Conservation (phyloP, 2,113 vertebrate species). For the Oxyruncus cristatus region DNA sequence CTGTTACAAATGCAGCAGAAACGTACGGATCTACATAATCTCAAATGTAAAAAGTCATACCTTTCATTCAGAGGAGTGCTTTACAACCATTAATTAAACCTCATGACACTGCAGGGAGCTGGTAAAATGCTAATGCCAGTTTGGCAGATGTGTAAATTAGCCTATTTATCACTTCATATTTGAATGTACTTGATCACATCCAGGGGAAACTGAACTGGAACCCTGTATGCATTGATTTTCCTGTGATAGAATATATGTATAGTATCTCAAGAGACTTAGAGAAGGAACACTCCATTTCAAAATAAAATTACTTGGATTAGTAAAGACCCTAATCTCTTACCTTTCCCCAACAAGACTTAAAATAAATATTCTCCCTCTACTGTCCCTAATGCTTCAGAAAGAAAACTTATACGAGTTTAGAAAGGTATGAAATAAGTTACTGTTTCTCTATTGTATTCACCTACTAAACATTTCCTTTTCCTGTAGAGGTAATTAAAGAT, state of each 20-base stretch:
- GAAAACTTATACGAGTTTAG: not conserved
- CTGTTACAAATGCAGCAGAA: slow-evolving; percentile 29
- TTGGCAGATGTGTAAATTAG: slow-evolving; percentile 52
- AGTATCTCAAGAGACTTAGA: not conserved
- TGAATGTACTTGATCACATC: slow-evolving; percentile 8
- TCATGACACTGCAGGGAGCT: slow-evolving; percentile 12
- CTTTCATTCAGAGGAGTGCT: slow-evolving; percentile 35
- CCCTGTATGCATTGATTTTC: slow-evolving; percentile 16
- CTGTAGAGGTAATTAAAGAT: not conserved
- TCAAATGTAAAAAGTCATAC: slow-evolving; percentile 11
- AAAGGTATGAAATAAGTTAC: not conserved
- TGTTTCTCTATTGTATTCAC: not conserved
- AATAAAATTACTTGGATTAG: not conserved
- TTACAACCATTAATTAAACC: slow-evolving; percentile 48
- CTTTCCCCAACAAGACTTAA: not conserved
- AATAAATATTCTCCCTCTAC: not conserved
- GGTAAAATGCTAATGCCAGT: slow-evolving; percentile 35
- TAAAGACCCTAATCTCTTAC: not conserved
- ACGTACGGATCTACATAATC: slow-evolving; percentile 14
- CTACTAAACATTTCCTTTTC: not conserved
- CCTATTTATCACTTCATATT: slow-evolving; percentile 41
- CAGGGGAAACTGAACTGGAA: slow-evolving; percentile 21
- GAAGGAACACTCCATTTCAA: not conserved
- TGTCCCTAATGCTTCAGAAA: not conserved
- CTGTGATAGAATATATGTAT: not conserved